A percentile compares a stretch with the other conserved stretches of the same genome.
Evolutionary conservation across 2,888 invertebrate genomes (phyloP).

Genomic region (Cosmorhoe ocellata): DNA sequence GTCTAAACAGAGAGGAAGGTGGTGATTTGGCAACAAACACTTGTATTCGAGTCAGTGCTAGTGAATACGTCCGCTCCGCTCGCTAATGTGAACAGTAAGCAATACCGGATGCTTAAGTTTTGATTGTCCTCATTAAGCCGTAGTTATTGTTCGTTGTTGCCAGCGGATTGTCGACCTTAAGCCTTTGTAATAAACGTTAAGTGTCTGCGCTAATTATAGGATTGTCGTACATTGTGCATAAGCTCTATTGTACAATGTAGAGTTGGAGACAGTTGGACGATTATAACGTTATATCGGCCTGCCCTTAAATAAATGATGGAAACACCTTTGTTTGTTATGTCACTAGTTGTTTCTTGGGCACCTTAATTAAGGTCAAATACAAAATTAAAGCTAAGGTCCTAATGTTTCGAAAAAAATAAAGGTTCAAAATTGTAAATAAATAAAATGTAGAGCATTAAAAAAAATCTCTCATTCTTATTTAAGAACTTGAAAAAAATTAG

Average conservation of each 20-base stretch:
- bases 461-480: too few species aligned
- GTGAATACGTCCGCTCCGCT: constrained; percentile 11
- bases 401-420: too few species aligned
- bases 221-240: constrained; percentile 19
- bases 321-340: too few species aligned
- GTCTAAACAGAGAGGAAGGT: neutral
- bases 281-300: neutral
- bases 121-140: constrained; percentile 55
- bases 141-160: constrained; percentile 37
- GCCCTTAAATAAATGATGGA: neutral
- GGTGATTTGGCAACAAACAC: constrained; percentile 6
- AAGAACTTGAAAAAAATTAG: neutral
- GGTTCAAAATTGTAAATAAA: too few species aligned
- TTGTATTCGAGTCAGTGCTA: neutral
- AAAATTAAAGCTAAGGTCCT: too few species aligned
- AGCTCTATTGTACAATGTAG: constrained; percentile 12
- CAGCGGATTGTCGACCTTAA: constrained; percentile 41
- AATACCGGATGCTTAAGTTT: constrained; percentile 48
- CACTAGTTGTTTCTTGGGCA: too few species aligned
- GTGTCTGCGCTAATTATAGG: constrained; percentile 19
- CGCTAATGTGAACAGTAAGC: constrained; percentile 20
- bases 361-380: too few species aligned
- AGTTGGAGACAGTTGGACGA: neutral
- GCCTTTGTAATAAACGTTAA: constrained; percentile 31
- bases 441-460: too few species aligned